Evolutionary conservation across 2,888 invertebrate genomes (phyloP).

Genomic region (Lottia gigantea): DNA sequence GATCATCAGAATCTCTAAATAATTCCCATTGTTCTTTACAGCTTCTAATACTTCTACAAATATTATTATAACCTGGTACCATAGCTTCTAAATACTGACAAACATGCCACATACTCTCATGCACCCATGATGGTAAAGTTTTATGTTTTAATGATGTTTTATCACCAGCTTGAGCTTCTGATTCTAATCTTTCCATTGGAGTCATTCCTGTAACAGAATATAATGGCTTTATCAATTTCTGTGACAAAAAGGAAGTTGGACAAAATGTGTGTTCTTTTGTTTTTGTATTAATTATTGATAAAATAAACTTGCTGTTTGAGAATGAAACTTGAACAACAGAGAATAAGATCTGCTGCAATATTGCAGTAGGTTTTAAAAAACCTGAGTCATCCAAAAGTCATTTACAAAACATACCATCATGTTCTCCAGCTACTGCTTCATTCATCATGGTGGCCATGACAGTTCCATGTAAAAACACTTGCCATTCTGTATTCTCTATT

Average conservation of each 20-base stretch:
- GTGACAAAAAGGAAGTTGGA: neutral
- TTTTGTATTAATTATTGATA: no score
- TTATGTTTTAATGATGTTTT: constrained; percentile 39
- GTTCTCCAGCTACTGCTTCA: constrained; percentile 44
- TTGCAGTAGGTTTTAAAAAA: no score
- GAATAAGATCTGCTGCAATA: neutral
- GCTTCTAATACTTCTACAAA: constrained; percentile 58
- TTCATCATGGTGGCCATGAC: constrained; percentile 62
- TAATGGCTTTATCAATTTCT: neutral
- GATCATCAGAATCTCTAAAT: constrained; percentile 49
- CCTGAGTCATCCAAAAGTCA: no score
- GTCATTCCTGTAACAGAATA: constrained; percentile 46
- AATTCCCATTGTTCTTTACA: constrained; percentile 57
- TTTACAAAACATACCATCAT: constrained; percentile 49
- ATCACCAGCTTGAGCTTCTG: constrained; percentile 41
- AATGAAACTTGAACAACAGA: no score
- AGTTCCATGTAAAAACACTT: constrained; percentile 62
- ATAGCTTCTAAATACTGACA: constrained; percentile 63
- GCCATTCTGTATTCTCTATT: constrained; percentile 60
- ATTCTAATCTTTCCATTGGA: constrained; percentile 59
- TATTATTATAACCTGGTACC: constrained; percentile 44
- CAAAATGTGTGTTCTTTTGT: no score
- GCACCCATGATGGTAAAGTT: constrained; percentile 54
- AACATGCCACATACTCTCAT: constrained; percentile 56
- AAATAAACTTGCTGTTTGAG: no score